Evolutionary conservation across 2,797 vertebrate species (phyloP).

Genomic region (Anableps anableps): DNA sequence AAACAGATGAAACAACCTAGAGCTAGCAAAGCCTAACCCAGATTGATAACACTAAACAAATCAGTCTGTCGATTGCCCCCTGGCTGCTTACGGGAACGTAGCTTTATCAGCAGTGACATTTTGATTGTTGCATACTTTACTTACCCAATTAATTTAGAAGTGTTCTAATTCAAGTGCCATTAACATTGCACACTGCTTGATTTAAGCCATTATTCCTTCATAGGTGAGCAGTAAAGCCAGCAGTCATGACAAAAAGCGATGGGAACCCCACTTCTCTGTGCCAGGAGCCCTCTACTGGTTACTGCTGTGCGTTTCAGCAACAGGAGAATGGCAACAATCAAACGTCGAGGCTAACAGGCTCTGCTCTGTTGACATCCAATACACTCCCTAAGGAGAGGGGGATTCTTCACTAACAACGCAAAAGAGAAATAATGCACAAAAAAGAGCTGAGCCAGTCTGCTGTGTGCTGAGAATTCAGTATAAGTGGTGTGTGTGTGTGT

Average conservation of each 20-base stretch:
- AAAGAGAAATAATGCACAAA: constrained; percentile 38
- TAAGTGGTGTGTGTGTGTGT: constrained; percentile 11
- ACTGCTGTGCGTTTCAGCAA: not conserved
- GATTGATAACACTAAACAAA: constrained; percentile 80
- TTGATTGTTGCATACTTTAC: constrained; percentile 74
- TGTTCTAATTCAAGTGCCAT: constrained; percentile 75
- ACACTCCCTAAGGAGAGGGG: constrained; percentile 38
- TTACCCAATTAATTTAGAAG: constrained; percentile 76
- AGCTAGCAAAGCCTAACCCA: constrained; percentile 75
- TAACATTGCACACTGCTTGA: constrained; percentile 69
- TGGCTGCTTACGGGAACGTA: constrained; percentile 54
- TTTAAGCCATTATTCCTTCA: constrained; percentile 69
- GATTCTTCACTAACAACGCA: constrained; percentile 41
- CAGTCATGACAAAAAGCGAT: constrained; percentile 58
- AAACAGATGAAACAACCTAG: constrained; percentile 56
- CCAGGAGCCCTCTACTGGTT: constrained; percentile 72
- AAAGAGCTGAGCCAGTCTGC: constrained; percentile 33
- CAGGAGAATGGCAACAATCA: constrained; percentile 36
- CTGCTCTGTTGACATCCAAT: constrained; percentile 44
- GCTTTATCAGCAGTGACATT: constrained; percentile 75
- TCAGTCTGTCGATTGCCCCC: constrained; percentile 69
- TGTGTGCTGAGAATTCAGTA: constrained; percentile 16
- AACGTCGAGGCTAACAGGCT: constrained; percentile 58
- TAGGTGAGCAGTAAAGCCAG: constrained; percentile 64
- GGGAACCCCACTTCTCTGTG: constrained; percentile 37